These are phyloP conservation scores for Octodon degus DNA, from an alignment of 2,113 vertebrate genomes.

Conservation along the genomic window DNA sequence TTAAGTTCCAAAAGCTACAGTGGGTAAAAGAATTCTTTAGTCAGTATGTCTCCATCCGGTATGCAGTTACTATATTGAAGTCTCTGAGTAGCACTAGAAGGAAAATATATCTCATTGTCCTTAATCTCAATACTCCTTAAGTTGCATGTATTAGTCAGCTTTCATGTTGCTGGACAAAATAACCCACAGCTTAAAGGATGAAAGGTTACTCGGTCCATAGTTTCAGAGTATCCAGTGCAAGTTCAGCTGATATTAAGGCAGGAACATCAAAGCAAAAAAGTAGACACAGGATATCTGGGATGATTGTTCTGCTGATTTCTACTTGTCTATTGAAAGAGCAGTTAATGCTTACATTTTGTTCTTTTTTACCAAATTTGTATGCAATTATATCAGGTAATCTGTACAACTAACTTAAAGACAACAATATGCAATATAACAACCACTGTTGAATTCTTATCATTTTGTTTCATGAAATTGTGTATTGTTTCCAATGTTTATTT, in stretches of 20 bases:
- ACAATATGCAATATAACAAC: no score
- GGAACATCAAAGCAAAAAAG: background rate
- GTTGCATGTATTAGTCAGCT: background rate
- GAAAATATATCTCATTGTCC: background rate
- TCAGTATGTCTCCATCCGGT: background rate
- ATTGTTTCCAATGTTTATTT: no score
- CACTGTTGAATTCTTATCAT: no score
- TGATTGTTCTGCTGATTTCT: no score
- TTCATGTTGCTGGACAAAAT: background rate
- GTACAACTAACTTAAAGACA: no score
- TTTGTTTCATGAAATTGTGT: no score
- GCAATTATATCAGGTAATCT: no score
- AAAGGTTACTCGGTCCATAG: background rate
- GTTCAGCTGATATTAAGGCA: background rate
- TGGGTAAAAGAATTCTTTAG: conserved; percentile 23
- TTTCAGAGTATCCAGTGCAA: background rate
- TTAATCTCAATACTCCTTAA: conserved; percentile 28
- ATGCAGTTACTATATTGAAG: conserved; percentile 30
- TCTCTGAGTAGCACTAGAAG: background rate
- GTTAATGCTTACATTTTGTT: no score
- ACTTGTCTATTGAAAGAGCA: no score
- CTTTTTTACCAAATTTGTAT: no score
- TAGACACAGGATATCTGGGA: no score
- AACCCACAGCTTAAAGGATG: background rate
- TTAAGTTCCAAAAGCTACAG: conserved; percentile 2